Conservation (phyloP, 2,113 vertebrate species). For the Thomomys bottae region DNA sequence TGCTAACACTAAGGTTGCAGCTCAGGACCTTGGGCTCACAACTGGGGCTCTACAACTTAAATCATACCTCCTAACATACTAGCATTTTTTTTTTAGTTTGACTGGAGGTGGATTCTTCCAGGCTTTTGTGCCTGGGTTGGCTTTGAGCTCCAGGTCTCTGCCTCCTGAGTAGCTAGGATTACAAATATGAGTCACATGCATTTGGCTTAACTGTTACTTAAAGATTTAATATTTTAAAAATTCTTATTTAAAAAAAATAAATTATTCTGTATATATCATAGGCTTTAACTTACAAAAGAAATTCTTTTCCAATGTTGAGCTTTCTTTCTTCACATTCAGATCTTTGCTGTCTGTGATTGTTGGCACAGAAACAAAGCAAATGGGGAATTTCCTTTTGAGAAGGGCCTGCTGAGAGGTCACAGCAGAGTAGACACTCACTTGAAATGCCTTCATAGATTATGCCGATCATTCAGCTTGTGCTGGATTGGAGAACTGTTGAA, state of each 20-base stretch:
- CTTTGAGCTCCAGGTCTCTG: too few species aligned
- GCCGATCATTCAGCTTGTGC: background rate
- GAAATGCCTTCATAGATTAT: conserved; percentile 12
- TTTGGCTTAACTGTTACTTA: too few species aligned
- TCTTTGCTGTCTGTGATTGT: background rate
- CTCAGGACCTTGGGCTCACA: too few species aligned
- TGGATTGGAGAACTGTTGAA: conserved; percentile 7
- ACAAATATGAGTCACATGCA: too few species aligned
- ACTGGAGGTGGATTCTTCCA: too few species aligned
- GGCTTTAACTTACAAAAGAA: background rate
- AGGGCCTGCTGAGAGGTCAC: background rate
- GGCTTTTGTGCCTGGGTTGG: too few species aligned
- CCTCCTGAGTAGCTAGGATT: too few species aligned
- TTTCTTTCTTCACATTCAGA: background rate
- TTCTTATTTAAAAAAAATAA: too few species aligned
- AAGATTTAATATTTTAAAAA: background rate
- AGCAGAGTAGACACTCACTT: background rate
- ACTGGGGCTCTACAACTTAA: too few species aligned
- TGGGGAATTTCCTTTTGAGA: background rate
- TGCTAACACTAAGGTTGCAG: too few species aligned
- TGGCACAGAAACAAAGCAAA: conserved; percentile 34
- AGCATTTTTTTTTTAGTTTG: too few species aligned
- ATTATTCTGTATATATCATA: background rate
- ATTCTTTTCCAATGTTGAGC: background rate
- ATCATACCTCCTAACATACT: too few species aligned